Evolutionary conservation across 2,113 vertebrate genomes (phyloP).

Genomic region (Coptodon bakossiorum): DNA sequence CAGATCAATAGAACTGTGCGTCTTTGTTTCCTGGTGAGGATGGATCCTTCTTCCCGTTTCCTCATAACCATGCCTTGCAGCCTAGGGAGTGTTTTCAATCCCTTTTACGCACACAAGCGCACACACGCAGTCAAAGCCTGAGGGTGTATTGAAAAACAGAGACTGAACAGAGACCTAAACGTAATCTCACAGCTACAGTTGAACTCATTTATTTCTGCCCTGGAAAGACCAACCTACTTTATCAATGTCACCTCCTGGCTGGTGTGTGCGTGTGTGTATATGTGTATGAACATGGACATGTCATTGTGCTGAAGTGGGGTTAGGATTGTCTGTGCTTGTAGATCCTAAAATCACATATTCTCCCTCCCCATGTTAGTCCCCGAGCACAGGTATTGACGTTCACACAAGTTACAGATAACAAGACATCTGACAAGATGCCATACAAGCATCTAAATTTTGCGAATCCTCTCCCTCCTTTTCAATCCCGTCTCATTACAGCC

Average conservation of each 20-base stretch:
- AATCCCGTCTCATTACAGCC: not conserved
- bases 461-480: not conserved
- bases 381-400: not conserved
- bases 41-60: not conserved
- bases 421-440: not conserved
- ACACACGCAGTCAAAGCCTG: not conserved
- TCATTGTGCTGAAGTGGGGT: not conserved
- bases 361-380: not conserved
- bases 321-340: not conserved
- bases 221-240: slow-evolving; percentile 45
- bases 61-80: not conserved
- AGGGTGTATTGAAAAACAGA: slow-evolving; percentile 32
- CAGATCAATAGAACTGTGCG: not conserved
- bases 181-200: slow-evolving; percentile 63
- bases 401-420: not conserved
- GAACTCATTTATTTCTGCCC: slow-evolving; percentile 65
- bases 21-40: not conserved
- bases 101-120: not conserved
- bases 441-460: not conserved
- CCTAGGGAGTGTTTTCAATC: not conserved
- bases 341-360: not conserved
- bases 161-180: slow-evolving; percentile 37
- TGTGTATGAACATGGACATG: not conserved
- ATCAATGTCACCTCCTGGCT: slow-evolving; percentile 55
- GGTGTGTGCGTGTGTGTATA: not conserved